Evolutionary conservation across 2,797 vertebrate species (phyloP).

Genomic region (Manis javanica): DNA sequence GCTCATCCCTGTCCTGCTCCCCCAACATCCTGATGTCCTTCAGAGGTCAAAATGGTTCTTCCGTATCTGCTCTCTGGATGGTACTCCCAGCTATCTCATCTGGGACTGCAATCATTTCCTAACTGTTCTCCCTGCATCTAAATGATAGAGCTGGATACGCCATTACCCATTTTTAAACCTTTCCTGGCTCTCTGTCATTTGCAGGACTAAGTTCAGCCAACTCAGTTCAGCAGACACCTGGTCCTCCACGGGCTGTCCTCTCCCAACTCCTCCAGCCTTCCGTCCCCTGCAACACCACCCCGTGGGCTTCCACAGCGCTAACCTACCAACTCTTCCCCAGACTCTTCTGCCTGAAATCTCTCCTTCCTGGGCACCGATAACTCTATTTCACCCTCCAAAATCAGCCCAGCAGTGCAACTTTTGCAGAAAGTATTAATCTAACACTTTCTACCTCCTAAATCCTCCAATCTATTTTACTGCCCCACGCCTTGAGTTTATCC

Average conservation of each 20-base stretch:
- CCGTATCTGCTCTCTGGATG: background rate
- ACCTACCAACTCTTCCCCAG: background rate
- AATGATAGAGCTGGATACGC: background rate
- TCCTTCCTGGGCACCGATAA: background rate
- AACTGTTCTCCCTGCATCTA: background rate
- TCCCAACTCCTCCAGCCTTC: background rate
- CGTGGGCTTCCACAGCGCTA: background rate
- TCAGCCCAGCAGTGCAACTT: background rate
- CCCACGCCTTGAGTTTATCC: background rate
- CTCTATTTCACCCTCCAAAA: background rate
- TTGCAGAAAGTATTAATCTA: background rate
- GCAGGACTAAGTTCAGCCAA: background rate
- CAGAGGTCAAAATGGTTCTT: background rate
- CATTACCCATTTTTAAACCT: background rate
- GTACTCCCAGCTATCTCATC: background rate
- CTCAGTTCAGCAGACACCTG: background rate
- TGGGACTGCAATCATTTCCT: background rate
- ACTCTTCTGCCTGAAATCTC: background rate
- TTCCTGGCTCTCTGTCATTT: background rate
- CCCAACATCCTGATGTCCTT: background rate
- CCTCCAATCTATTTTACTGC: background rate
- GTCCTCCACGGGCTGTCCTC: background rate
- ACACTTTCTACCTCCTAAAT: background rate
- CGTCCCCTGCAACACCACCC: rapidly evolving
- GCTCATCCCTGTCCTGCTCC: background rate